Base-by-base conservation (phyloP, 1,140 invertebrate species). In the Eupristina koningsbergeri region DNA sequence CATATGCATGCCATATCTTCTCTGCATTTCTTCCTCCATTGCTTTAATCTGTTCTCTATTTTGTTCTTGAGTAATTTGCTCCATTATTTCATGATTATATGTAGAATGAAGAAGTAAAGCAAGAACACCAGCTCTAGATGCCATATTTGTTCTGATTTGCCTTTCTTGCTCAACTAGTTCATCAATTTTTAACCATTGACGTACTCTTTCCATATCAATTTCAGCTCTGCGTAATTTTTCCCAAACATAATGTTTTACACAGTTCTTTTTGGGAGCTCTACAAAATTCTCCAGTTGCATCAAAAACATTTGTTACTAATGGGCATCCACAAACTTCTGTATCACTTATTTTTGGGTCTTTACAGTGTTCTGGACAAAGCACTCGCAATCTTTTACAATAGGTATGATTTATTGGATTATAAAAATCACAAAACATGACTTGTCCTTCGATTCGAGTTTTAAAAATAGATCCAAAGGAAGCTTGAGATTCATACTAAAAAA, bases 351-450 rank as follows among this genome's bases (percentile, higher is more conserved):
- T 98, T 0, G 97, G 96, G 89, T 99, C 98, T 93, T 99, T 99
- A 84, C 96, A 97, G 91, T 99, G 99, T 89, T 99, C 99, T 0
- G 99, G 98, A 92, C 99, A 99, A 36, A 99, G 93, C 3, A 99
- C 97, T 86, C 97, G 94, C 26, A 99, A 92, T 74, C 98, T 92
- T 92, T 99, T 99, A 92, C 98, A 99, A 89, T 99, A 99, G 0
- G 98, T 99, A 79, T 95, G 94, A 88, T 96, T 98, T 3, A 94
- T 93, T 8, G 96, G 94, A 93, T 99, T 99, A 90, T 96, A 99
- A 91, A 96, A 98, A 89, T 99, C 98, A 91, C 99, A 99, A 91
- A 99, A 99, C 96, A 99, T 98, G 88, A 97, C 96, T 92, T 97
- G 95, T 26, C 97, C 97, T 91, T 99, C 98, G 86, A 99, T 98